Evolutionary conservation across 2,797 vertebrate genomes (phyloP), one percentile per base, ranked within the genome.

Genomic region (Gallinago stenura): DNA sequence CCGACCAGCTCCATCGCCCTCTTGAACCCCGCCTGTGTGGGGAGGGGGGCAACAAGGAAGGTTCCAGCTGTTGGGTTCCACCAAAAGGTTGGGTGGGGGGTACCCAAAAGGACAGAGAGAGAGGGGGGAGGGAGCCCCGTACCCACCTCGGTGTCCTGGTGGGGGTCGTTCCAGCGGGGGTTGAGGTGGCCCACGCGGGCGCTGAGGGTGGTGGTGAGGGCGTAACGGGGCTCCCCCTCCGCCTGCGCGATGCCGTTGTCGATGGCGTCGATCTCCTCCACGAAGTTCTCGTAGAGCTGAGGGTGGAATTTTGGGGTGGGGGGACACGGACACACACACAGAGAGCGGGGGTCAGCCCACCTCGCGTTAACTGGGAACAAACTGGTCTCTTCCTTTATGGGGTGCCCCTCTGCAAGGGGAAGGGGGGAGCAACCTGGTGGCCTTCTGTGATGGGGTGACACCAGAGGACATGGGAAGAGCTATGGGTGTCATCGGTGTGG

Each of bases 221-320:
- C 87, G 18, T 99, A 99, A 66, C 98, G 98, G 18, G 98, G 98
- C 91, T 99, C 98, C 15, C 98, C 99, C 0, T 98, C 98, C 35
- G 53, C 98, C 97, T 99, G 99, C 2, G 98, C 98, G 82, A 99
- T 98, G 24, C 99, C 99, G 1, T 99, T 99, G 98, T 99, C 99
- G 9, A 99, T 95, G 2, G 99, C 99, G 5, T 99, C 99, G 28
- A 99, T 98, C 94, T 99, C 99, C 96, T 99, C 98, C 96, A 99
- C 98, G 7, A 99, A 99, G 97, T 98, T 99, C 97, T 99, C 99
- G 0, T 99, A 99, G 56, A 99, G 97, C 99, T 99, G 97, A n/a
- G 66, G 65, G 33, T 17, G 24, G 24, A 7, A 11, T 41, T 41
- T 33, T 13, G 54, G 37, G 35, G 21, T 8, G 45, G 43, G 43